These are phyloP conservation scores for Drosophila albomicans DNA, from an alignment of 1,140 invertebrate genomes.

Conservation along the genomic window DNA sequence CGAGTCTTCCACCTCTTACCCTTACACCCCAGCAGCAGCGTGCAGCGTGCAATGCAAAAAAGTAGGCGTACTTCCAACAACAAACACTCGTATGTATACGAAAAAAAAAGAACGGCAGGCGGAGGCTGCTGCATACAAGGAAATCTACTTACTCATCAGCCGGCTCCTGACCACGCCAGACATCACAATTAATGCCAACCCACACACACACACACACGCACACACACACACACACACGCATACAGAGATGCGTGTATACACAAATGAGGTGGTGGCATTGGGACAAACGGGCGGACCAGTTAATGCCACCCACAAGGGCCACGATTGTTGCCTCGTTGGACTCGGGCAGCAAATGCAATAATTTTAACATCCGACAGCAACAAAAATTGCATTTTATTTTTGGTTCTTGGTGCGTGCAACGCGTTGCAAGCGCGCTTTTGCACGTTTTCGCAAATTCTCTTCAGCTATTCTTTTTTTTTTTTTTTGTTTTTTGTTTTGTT, in stretches of 20 bases:
- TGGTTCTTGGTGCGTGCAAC: constrained; percentile 60
- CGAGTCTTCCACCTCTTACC: constrained; percentile 22
- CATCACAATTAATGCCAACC: constrained; percentile 79
- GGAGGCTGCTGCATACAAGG: constrained; percentile 64
- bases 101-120: constrained; percentile 33
- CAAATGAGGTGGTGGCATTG: constrained; percentile 12
- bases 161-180: constrained; percentile 58
- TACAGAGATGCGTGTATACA: constrained; percentile 7
- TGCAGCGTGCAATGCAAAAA: constrained; percentile 15
- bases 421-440: constrained; percentile 38
- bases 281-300: constrained; percentile 41
- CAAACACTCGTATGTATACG: too few species aligned
- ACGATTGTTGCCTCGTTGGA: constrained; percentile 23
- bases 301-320: constrained; percentile 69
- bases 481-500: too few species aligned
- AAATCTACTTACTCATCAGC: constrained; percentile 82
- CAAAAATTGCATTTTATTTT: constrained; percentile 83
- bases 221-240: constrained; percentile 9
- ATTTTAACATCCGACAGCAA: constrained; percentile 71
- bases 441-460: constrained; percentile 30
- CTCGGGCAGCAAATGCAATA: constrained; percentile 50
- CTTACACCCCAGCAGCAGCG: neutral
- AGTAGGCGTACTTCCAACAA: constrained; percentile 37
- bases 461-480: constrained; percentile 17
- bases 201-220: constrained; percentile 23